Percentiles rank a stretch among this genome's conserved stretches.
phyloP scores from a whole-genome alignment of 2,113 vertebrate genomes.

The Harpagus bidentatus region DNA sequence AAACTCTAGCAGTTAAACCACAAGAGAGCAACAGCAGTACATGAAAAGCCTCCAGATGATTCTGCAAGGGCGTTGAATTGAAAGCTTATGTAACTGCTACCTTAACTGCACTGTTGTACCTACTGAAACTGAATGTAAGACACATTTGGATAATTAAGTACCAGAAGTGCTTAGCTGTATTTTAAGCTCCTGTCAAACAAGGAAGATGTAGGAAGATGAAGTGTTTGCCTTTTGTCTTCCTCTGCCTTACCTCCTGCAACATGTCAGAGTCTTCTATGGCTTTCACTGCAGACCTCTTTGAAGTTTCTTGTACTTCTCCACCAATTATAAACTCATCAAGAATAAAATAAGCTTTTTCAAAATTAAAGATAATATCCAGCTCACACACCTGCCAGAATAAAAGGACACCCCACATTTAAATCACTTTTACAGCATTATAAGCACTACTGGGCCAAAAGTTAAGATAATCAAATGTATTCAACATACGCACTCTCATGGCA shows the following conservation, averaged over 20 bases:
- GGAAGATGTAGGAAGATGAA: background rate
- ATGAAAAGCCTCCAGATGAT: background rate
- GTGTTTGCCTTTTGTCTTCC: background rate
- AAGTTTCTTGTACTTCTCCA: slow-evolving; percentile 91
- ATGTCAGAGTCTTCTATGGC: slow-evolving; percentile 87
- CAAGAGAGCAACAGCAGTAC: background rate
- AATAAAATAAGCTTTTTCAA: slow-evolving; percentile 96
- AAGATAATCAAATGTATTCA: background rate
- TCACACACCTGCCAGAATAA: slow-evolving; percentile 85
- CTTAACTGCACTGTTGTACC: background rate
- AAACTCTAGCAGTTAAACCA: background rate
- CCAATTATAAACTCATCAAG: slow-evolving; percentile 93
- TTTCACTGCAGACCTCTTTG: slow-evolving; percentile 79
- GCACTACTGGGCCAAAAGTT: background rate
- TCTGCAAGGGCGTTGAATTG: background rate
- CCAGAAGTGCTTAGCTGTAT: background rate
- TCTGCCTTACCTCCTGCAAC: slow-evolving; percentile 87
- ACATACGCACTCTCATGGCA: background rate
- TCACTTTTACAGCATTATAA: background rate
- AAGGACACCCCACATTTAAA: background rate
- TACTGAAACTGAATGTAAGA: background rate
- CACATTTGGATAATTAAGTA: background rate
- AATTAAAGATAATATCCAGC: slow-evolving; percentile 96
- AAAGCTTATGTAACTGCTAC: background rate
- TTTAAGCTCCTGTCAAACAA: background rate